Conservation (phyloP, 2,113 vertebrate species). For the Turnix velox region DNA sequence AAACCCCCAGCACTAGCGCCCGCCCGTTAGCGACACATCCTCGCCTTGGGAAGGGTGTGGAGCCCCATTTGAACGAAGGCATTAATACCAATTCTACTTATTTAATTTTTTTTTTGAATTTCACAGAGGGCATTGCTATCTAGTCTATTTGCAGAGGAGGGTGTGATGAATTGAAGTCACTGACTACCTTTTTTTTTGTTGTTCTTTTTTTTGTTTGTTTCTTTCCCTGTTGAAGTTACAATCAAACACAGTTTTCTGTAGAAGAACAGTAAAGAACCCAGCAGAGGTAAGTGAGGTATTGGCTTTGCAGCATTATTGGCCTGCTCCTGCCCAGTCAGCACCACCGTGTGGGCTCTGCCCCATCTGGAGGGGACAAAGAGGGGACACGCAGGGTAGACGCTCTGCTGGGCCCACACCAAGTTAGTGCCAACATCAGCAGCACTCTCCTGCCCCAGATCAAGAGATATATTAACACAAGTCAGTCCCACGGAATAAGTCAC, state of each 20-base stretch:
- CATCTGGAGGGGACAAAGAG: neutral
- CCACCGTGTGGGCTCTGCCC: neutral
- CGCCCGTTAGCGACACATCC: neutral
- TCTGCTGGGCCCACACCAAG: slow-evolving; percentile 56
- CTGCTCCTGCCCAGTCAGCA: slow-evolving; percentile 7
- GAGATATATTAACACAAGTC: slow-evolving; percentile 81
- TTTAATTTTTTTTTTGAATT: slow-evolving; percentile 16
- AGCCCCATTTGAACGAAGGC: slow-evolving; percentile 59
- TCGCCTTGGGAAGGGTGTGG: slow-evolving; percentile 15
- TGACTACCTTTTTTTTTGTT: neutral
- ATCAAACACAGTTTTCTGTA: slow-evolving; percentile 56
- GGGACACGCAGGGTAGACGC: neutral
- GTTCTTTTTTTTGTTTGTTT: neutral
- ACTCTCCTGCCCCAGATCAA: slow-evolving; percentile 76
- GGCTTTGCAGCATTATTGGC: slow-evolving; percentile 54
- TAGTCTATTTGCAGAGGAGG: slow-evolving; percentile 52
- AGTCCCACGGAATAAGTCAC: slow-evolving; percentile 79
- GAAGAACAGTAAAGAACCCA: slow-evolving; percentile 58
- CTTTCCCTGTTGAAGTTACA: slow-evolving; percentile 38
- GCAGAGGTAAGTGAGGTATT: slow-evolving; percentile 72
- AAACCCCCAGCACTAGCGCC: slow-evolving; percentile 29
- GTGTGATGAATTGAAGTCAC: slow-evolving; percentile 33
- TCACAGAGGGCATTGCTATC: slow-evolving; percentile 40
- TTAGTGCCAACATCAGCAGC: slow-evolving; percentile 74
- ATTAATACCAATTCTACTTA: slow-evolving; percentile 19